phyloP scores from a whole-genome alignment of 64 coral and sea anemone species.

The Hydrozoanthus tunicans region DNA sequence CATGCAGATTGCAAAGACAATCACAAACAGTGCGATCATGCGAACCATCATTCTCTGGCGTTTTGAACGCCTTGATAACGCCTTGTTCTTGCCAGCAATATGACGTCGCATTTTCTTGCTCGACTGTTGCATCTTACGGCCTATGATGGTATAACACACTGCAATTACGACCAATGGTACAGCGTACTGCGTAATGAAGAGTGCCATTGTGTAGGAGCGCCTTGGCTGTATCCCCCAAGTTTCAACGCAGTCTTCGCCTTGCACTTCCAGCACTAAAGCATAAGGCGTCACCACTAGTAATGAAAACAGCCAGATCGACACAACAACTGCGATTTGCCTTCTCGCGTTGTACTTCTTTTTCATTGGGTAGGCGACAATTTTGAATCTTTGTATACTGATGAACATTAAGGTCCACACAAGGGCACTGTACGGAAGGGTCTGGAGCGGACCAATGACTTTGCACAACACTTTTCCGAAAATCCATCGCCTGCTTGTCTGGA shows the following conservation, averaged over 20 bases:
- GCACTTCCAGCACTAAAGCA: constrained; percentile 52
- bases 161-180: constrained; percentile 65
- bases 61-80: constrained; percentile 44
- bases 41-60: constrained; percentile 66
- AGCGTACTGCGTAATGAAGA: constrained; percentile 72
- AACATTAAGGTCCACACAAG: constrained; percentile 75
- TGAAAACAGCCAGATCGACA: constrained; percentile 68
- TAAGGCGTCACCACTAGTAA: constrained; percentile 59
- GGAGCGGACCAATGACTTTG: constrained; percentile 75
- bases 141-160: constrained; percentile 70
- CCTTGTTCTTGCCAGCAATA: constrained; percentile 61
- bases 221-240: constrained; percentile 51
- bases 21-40: constrained; percentile 65
- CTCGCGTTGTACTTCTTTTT: constrained; percentile 11
- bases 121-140: constrained; percentile 43
- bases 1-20: constrained; percentile 86
- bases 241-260: constrained; percentile 59
- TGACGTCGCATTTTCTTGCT: constrained; percentile 31
- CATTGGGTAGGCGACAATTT: constrained; percentile 58
- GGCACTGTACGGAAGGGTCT: constrained; percentile 65
- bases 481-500: constrained; percentile 46
- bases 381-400: constrained; percentile 71
- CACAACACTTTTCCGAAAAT: constrained; percentile 73
- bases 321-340: neutral
- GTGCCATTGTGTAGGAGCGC: constrained; percentile 40